Evolutionary conservation across 92 coral and sea anemone species (phyloP).

Genomic region (Siderastrea siderea): DNA sequence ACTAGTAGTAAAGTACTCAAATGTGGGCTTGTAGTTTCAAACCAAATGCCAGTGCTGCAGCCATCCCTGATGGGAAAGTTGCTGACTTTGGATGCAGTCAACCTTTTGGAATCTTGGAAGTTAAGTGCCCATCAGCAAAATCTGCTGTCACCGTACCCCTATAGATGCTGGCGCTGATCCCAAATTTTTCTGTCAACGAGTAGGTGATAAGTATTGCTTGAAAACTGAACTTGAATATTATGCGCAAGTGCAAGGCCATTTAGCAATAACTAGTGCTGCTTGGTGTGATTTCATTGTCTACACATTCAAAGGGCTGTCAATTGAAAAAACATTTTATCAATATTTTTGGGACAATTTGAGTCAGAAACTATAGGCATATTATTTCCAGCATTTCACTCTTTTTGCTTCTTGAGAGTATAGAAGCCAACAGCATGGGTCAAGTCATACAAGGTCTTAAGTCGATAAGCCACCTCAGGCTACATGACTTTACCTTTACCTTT

Average conservation of each 20-base stretch:
- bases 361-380: no score
- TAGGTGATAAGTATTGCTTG: conserved; percentile 1
- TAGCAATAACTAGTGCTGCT: no score
- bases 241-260: no score
- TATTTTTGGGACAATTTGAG: not conserved
- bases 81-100: conserved; percentile 23
- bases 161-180: conserved; percentile 27
- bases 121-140: conserved; percentile 37
- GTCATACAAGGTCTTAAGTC: not conserved
- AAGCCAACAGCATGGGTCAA: not conserved
- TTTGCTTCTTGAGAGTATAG: conserved; percentile 24
- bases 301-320: conserved; percentile 36
- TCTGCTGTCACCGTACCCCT: conserved; percentile 8
- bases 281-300: conserved; percentile 7
- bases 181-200: not conserved
- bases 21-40: conserved; percentile 34
- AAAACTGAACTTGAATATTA: not conserved
- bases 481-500: not conserved
- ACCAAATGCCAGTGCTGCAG: conserved; percentile 42
- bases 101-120: conserved; percentile 24
- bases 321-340: conserved; percentile 34
- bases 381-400: not conserved
- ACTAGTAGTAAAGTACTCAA: conserved; percentile 26
- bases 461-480: not conserved
- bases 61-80: conserved; percentile 68